A percentile compares a stretch with the other conserved stretches of the same genome.
Evolutionary conservation across 2,113 vertebrate genomes (phyloP).

Genomic region (Phoxinus phoxinus): DNA sequence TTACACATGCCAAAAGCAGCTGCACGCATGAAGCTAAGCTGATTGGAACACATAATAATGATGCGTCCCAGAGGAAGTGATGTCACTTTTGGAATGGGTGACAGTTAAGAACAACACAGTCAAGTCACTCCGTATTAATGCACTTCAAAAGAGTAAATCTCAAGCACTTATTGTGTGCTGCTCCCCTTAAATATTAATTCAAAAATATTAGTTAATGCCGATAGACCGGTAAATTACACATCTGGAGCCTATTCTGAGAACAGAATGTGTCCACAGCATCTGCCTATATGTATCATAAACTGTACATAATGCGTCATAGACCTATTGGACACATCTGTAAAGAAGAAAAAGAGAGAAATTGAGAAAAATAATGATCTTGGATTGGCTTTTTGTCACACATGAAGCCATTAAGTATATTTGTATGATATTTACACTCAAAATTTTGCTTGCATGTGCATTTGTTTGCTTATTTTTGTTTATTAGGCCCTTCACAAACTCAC

Average conservation of each 20-base stretch:
- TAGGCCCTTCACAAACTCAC: slow-evolving; percentile 19
- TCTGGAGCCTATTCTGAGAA: not conserved
- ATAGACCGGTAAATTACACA: not conserved
- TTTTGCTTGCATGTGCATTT: not conserved
- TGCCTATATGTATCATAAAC: slow-evolving; percentile 34
- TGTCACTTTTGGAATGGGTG: slow-evolving; percentile 42
- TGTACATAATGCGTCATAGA: slow-evolving; percentile 48
- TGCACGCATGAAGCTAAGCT: slow-evolving; percentile 4
- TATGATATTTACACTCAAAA: slow-evolving; percentile 15
- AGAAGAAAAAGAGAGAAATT: slow-evolving; percentile 5
- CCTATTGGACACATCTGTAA: slow-evolving; percentile 14
- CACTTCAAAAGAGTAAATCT: slow-evolving; percentile 29
- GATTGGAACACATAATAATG: slow-evolving; percentile 13
- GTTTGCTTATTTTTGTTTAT: slow-evolving; percentile 13
- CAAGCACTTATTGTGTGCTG: slow-evolving; percentile 18
- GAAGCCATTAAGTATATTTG: not conserved
- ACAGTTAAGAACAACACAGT: slow-evolving; percentile 27
- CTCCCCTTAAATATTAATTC: slow-evolving; percentile 13
- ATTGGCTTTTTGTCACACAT: not conserved
- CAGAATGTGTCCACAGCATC: slow-evolving; percentile 38
- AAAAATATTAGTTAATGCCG: slow-evolving; percentile 31
- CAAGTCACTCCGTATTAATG: slow-evolving; percentile 40
- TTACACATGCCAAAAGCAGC: slow-evolving; percentile 23
- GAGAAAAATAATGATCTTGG: not conserved
- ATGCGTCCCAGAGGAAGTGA: slow-evolving; percentile 15